These are phyloP conservation scores for Ormyrus thymus DNA, from an alignment of 2,888 invertebrate genomes.

Conservation along the genomic window DNA sequence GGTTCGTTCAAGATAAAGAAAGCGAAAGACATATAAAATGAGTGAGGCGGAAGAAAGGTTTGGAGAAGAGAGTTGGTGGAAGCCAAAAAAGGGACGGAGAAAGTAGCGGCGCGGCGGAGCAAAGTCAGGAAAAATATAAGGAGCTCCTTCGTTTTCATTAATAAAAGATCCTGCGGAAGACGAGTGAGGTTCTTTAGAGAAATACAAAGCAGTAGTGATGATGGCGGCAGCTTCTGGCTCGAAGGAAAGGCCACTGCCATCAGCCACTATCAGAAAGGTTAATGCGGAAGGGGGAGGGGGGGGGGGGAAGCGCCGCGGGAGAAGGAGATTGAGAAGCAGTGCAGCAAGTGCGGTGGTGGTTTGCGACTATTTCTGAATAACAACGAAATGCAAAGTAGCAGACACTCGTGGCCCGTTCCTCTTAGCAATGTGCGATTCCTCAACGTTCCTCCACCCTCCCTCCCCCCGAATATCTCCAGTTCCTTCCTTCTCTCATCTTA, in stretches of 20 bases:
- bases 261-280: slow-evolving; percentile 26
- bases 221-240: neutral
- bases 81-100: neutral
- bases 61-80: neutral
- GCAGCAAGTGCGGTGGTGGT: slow-evolving; percentile 51
- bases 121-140: slow-evolving; percentile 52
- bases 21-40: no score
- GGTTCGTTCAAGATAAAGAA: neutral
- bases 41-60: slow-evolving; percentile 2
- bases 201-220: slow-evolving; percentile 23
- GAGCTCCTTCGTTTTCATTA: slow-evolving; percentile 67
- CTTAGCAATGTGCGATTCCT: slow-evolving; percentile 25
- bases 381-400: slow-evolving; percentile 68
- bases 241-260: slow-evolving; percentile 4
- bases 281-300: slow-evolving; percentile 10
- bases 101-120: neutral
- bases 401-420: slow-evolving; percentile 60
- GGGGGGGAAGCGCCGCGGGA: neutral
- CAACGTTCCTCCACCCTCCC: neutral
- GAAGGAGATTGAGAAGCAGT: slow-evolving; percentile 8
- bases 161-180: slow-evolving; percentile 66
- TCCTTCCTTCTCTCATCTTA: no score
- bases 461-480: neutral
- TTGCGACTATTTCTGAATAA: slow-evolving; percentile 70
- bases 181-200: slow-evolving; percentile 40